Evolutionary conservation across 2,888 invertebrate genomes (phyloP), one percentile per base, ranked within the genome.

Genomic region (Lordiphosa fenestrarum): DNA sequence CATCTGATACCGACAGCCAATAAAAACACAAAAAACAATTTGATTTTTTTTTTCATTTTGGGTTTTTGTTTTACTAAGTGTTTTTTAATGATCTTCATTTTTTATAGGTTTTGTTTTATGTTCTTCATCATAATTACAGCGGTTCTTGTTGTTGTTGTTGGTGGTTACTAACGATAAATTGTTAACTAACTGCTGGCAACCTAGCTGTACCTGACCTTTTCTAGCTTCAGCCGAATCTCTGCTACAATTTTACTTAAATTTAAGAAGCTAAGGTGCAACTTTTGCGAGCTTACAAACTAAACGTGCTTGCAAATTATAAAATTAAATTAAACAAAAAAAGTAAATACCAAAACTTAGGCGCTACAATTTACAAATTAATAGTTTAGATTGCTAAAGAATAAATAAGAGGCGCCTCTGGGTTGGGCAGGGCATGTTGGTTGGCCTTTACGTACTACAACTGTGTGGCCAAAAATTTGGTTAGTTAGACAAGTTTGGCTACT

Each of bases 341-440:
- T 19, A 62, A 62, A 53, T 30, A 62, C 50, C 50, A 62, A 63
- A 30, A 47, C 63, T 71, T 71, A 71, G 53, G 53, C 59, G 41
- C 65, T 71, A 71, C 50, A 56, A 51, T 52, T 66, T 66, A 56
- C 38, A 65, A 55, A 53, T 59, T 60, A 61, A 36, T 51, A 37
- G 42, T 70, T 73, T 71, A 69, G 52, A 73, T 66, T 39, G 52
- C 77, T 75, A 80, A 53, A 80, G 60, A 77, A 77, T 80, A 80
- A 80, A 77, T 80, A 62, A 77, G 58, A 64, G 55, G 53, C 60
- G 64, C 57, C 47, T 53, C 21, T 59, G 46, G 57, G 51, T 15
- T 39, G 53, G 15, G 3, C 15, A 23, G 25, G 36, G 46, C 30
- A 30, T 30, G 30, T 30, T 30, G 3, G 10, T 30, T 25, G 25